phyloP scores from a whole-genome alignment of 2,888 invertebrate species.

The Pseudococcus viburni region DNA sequence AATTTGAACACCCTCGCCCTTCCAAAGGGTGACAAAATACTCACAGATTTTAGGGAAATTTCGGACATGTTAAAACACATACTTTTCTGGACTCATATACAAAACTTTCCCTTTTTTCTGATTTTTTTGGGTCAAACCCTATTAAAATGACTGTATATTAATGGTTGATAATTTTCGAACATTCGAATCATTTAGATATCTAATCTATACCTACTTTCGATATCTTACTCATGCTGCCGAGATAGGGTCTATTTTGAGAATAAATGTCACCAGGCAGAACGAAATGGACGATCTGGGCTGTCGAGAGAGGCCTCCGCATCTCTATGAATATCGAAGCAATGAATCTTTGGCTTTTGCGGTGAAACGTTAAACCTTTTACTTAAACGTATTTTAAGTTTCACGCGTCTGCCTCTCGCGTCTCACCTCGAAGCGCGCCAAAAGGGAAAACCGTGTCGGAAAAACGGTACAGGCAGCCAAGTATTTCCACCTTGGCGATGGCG shows the following conservation, averaged over 20 bases:
- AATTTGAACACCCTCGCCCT: too few relatives aligned
- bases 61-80: too few relatives aligned
- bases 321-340: conserved; percentile 60
- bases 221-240: too few relatives aligned
- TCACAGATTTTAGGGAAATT: too few relatives aligned
- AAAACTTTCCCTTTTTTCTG: too few relatives aligned
- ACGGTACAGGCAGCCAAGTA: conserved; percentile 55
- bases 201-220: too few relatives aligned
- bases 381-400: conserved; percentile 52
- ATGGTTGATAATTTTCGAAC: too few relatives aligned
- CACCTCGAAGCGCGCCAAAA: neutral
- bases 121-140: too few relatives aligned
- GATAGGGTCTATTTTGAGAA: neutral
- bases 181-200: too few relatives aligned
- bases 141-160: too few relatives aligned
- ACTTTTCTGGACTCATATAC: too few relatives aligned
- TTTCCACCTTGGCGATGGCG: neutral
- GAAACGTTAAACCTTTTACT: conserved; percentile 62
- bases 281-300: neutral
- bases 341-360: conserved; percentile 58
- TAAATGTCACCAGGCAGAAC: conserved; percentile 15
- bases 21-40: too few relatives aligned
- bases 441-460: conserved; percentile 41
- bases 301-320: neutral
- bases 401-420: conserved; percentile 8